A percentile compares a stretch with the other conserved stretches of the same genome.
These are phyloP conservation scores for Anthoscopus minutus DNA, from an alignment of 2,113 vertebrate species.

Conservation along the genomic window DNA sequence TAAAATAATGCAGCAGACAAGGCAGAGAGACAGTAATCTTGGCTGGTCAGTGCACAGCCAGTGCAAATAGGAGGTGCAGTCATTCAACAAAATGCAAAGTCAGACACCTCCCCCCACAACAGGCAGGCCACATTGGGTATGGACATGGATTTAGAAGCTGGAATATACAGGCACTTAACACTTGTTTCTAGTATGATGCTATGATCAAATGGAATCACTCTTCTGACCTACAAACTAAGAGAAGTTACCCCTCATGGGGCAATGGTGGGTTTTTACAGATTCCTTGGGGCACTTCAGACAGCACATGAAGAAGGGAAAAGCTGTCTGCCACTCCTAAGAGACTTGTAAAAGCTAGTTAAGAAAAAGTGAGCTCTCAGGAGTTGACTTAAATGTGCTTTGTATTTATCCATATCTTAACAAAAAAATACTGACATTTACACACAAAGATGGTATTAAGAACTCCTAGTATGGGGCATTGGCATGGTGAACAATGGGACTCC, in stretches of 20 bases:
- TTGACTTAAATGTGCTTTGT: background rate
- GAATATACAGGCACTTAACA: background rate
- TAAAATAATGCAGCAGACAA: background rate
- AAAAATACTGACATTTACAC: background rate
- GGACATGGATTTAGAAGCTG: background rate
- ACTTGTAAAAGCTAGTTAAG: background rate
- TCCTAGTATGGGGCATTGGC: background rate
- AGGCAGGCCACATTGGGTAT: background rate
- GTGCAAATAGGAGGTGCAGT: background rate
- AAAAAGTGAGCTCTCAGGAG: background rate
- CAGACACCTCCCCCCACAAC: background rate
- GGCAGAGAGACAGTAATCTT: background rate
- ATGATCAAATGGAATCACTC: background rate
- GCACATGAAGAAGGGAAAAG: background rate
- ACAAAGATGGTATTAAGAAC: background rate
- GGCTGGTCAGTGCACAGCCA: background rate
- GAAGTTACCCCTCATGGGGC: background rate
- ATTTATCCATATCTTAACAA: background rate
- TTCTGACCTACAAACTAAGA: background rate
- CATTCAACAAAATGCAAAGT: background rate
- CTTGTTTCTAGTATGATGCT: background rate
- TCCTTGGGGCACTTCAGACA: background rate
- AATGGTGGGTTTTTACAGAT: background rate
- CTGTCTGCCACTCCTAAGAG: background rate
- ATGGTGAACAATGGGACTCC: background rate